Percentiles rank a stretch among this genome's conserved stretches.
Evolutionary conservation across 2,888 invertebrate genomes (phyloP).

Genomic region (Ptilodon capucinus): DNA sequence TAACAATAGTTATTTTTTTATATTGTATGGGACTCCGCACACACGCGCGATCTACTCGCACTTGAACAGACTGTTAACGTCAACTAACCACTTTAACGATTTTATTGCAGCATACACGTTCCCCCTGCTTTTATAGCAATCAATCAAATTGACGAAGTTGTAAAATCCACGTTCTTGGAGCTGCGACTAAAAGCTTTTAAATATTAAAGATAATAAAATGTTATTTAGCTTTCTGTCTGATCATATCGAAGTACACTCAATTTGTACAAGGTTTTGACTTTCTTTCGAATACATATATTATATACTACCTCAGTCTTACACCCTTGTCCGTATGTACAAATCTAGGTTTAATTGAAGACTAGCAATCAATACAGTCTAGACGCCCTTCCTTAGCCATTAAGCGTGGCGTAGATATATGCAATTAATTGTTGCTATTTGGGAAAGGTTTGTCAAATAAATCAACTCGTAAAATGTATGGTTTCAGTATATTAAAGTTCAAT

Average conservation of each 20-base stretch:
- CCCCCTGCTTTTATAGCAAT: not conserved
- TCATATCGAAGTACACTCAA: not conserved
- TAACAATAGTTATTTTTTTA: too few relatives aligned
- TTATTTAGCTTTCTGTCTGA: not conserved
- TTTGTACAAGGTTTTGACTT: not conserved
- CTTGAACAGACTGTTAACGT: not conserved
- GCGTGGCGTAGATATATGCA: slow-evolving; percentile 3
- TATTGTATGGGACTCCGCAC: not conserved
- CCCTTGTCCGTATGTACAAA: not conserved
- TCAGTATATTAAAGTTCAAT: slow-evolving; percentile 11
- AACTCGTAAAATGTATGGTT: not conserved
- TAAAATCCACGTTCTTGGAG: not conserved
- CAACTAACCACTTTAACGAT: not conserved
- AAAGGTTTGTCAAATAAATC: not conserved
- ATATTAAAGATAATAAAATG: not conserved
- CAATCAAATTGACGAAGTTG: not conserved
- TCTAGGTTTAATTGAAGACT: not conserved
- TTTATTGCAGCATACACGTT: not conserved
- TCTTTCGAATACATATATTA: too few relatives aligned
- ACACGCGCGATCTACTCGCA: not conserved
- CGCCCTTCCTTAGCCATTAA: not conserved
- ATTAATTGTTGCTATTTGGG: not conserved
- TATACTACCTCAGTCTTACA: too few relatives aligned
- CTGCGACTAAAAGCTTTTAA: not conserved
- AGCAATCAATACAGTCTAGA: slow-evolving; percentile 6